Evolutionary conservation across 2,113 vertebrate species (phyloP).

Genomic region (Okapia johnstoni): DNA sequence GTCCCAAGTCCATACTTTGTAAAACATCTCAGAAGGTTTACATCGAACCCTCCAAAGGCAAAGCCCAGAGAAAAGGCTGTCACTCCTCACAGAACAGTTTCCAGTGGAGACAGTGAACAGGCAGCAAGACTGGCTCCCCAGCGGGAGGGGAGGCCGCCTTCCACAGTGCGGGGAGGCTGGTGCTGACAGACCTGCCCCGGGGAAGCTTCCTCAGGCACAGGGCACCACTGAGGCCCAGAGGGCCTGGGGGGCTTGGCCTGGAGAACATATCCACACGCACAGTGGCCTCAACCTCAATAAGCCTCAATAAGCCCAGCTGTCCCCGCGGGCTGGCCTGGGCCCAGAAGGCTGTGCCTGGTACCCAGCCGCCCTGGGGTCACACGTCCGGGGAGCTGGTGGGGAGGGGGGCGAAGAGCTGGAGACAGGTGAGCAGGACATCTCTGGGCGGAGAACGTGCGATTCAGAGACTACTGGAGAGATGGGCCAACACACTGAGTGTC

Average conservation of each 20-base stretch:
- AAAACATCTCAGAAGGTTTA: not conserved
- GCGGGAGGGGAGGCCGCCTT: not conserved
- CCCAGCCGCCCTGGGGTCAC: fast-evolving
- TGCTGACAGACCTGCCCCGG: not conserved
- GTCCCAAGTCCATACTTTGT: not conserved
- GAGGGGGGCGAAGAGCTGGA: not conserved
- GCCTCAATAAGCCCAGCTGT: not conserved
- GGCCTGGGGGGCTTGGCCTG: not conserved
- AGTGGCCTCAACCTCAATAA: not conserved
- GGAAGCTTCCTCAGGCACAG: constrained; percentile 34
- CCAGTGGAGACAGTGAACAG: not conserved
- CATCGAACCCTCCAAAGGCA: not conserved
- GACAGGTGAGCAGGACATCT: fast-evolving
- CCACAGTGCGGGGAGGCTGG: fast-evolving
- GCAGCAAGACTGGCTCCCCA: not conserved
- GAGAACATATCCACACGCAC: not conserved
- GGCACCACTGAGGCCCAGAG: constrained; percentile 57
- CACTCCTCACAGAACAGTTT: too few relatives aligned
- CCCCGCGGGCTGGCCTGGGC: fast-evolving
- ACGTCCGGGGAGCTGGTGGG: not conserved
- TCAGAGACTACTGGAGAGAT: not conserved
- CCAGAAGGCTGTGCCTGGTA: not conserved
- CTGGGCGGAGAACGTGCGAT: fast-evolving
- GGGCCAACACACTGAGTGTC: not conserved
- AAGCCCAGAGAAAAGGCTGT: not conserved